Conservation (phyloP, 2,888 invertebrate genomes). For the Oligia fasciuncula region DNA sequence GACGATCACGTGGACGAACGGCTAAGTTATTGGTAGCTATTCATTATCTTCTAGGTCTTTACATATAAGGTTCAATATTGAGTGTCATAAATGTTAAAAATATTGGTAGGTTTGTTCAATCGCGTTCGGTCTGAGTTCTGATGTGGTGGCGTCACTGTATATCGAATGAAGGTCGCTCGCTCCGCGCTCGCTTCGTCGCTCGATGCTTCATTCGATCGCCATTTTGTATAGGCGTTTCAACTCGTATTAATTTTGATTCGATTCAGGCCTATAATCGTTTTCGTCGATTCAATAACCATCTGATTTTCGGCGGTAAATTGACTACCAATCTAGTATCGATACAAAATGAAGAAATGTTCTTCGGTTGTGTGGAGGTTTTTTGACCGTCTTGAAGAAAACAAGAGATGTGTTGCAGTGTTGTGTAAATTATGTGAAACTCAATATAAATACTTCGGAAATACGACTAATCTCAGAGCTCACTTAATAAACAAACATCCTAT, state of each 20-base stretch:
- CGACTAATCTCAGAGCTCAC: conserved; percentile 85
- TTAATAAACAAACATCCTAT: conserved; percentile 86
- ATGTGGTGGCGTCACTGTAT: conserved; percentile 56
- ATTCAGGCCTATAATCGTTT: conserved; percentile 79
- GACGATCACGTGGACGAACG: conserved; percentile 42
- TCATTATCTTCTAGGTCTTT: accelerated
- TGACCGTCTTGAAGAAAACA: conserved; percentile 81
- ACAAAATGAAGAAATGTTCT: conserved; percentile 84
- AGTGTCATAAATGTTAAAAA: neutral
- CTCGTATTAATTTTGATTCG: conserved; percentile 82
- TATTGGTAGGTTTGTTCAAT: conserved; percentile 25
- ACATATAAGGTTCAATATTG: neutral
- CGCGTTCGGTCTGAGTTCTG: conserved; percentile 19
- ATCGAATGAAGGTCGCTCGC: conserved; percentile 76
- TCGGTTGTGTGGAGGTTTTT: conserved; percentile 87
- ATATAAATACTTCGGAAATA: conserved; percentile 88
- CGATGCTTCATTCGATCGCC: conserved; percentile 81
- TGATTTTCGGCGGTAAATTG: conserved; percentile 80
- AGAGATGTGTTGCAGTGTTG: conserved; percentile 82
- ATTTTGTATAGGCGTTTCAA: conserved; percentile 73
- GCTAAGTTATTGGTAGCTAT: neutral
- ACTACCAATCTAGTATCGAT: conserved; percentile 73
- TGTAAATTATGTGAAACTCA: conserved; percentile 87
- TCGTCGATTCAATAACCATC: conserved; percentile 71
- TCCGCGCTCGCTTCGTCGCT: conserved; percentile 63